A percentile compares a stretch with the other conserved stretches of the same genome.
Evolutionary conservation across 30 jellyfish, hydroid and myxozoan species (phyloP).

Genomic region (Aurelia sp.): DNA sequence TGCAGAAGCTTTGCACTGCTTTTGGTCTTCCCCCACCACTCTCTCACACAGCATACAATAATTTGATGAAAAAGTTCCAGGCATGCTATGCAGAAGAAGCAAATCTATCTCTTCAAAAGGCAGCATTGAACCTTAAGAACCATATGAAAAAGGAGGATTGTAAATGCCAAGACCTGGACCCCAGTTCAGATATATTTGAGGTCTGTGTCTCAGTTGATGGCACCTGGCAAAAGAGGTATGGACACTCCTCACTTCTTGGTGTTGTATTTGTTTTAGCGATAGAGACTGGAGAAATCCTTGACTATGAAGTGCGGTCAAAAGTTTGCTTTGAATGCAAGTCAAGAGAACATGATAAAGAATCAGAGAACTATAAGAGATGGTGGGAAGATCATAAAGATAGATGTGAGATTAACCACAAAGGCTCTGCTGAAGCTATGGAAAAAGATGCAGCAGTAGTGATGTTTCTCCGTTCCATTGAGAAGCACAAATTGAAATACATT

Average conservation of each 20-base stretch:
- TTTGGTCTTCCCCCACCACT: conserved; percentile 8
- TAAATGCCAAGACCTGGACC: conserved; percentile 10
- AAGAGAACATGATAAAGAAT: background rate
- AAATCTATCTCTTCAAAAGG: background rate
- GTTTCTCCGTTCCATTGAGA: conserved; percentile 15
- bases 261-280: conserved; percentile 15
- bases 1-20: conserved; percentile 23
- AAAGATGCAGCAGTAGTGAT: background rate
- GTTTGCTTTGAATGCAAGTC: conserved; percentile 16
- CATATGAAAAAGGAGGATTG: background rate
- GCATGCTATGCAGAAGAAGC: conserved; percentile 11
- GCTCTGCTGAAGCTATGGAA: conserved; percentile 6
- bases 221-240: conserved; percentile 14
- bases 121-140: conserved; percentile 2
- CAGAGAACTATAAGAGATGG: conserved; percentile 11
- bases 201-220: conserved; percentile 3
- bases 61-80: background rate
- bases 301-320: conserved; percentile 14
- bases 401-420: conserved; percentile 7
- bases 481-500: background rate
- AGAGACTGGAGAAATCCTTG: conserved; percentile 22
- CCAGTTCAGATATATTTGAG: conserved; percentile 7
- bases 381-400: background rate
- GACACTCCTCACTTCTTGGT: conserved; percentile 8
- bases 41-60: conserved; percentile 6